These are phyloP conservation scores for Agapetus fuscipes DNA, from an alignment of 2,888 invertebrate genomes.

Conservation along the genomic window DNA sequence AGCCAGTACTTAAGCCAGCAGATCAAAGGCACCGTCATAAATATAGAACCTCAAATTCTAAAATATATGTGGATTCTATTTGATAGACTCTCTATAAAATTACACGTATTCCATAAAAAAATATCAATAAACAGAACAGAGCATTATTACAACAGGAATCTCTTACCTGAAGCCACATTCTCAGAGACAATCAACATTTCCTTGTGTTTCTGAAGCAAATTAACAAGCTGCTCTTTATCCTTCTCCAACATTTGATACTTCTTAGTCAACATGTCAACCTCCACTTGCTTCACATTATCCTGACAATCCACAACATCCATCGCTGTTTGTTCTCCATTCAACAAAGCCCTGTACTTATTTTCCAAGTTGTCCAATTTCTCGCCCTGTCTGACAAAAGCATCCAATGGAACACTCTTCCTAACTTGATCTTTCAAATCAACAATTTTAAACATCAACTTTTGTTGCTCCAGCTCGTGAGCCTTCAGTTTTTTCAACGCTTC, in stretches of 20 bases:
- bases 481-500: conserved; percentile 35
- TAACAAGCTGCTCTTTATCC: conserved; percentile 42
- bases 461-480: conserved; percentile 37
- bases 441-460: conserved; percentile 32
- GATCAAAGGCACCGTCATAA: too few relatives aligned
- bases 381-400: conserved; percentile 44
- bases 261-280: conserved; percentile 23
- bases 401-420: conserved; percentile 37
- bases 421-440: conserved; percentile 39
- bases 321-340: conserved; percentile 25
- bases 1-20: too few relatives aligned
- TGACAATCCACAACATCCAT: conserved; percentile 22
- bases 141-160: too few relatives aligned
- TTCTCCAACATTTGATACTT: conserved; percentile 25
- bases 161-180: conserved; percentile 2
- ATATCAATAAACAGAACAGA: too few relatives aligned
- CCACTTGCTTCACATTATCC: conserved; percentile 24
- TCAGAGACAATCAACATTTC: not conserved
- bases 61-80: too few relatives aligned
- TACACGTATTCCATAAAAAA: too few relatives aligned
- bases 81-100: too few relatives aligned
- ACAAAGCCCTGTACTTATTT: conserved; percentile 41
- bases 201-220: conserved; percentile 29
- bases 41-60: too few relatives aligned
- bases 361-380: conserved; percentile 39